These are phyloP conservation scores for Dryobota labecula DNA, from an alignment of 2,888 invertebrate species.

Conservation along the genomic window DNA sequence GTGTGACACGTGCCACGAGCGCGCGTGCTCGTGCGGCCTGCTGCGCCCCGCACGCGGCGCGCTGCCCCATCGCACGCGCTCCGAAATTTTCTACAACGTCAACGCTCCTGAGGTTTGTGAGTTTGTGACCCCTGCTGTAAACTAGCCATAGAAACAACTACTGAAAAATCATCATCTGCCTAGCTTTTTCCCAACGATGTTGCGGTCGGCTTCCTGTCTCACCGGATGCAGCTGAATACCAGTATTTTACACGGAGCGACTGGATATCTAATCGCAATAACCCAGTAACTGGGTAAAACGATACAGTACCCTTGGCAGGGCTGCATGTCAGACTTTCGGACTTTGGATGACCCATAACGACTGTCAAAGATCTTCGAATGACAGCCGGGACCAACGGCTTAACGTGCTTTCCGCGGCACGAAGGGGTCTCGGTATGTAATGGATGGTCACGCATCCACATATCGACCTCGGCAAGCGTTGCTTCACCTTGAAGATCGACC, in stretches of 20 bases:
- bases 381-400: not conserved
- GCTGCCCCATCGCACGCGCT: conserved; percentile 50
- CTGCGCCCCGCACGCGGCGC: conserved; percentile 73
- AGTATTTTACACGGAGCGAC: not conserved
- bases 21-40: conserved; percentile 74
- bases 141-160: not conserved
- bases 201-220: not conserved
- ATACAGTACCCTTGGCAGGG: not conserved
- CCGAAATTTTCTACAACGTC: conserved; percentile 68
- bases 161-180: not conserved
- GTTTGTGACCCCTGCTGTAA: conserved; percentile 58
- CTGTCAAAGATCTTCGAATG: not conserved
- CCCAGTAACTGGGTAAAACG: not conserved
- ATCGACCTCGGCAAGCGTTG: not conserved
- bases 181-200: not conserved
- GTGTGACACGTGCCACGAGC: conserved; percentile 71
- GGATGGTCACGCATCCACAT: not conserved
- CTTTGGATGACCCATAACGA: not conserved
- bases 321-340: not conserved
- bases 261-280: not conserved
- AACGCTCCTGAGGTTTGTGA: conserved; percentile 73
- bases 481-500: not conserved
- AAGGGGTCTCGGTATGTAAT: not conserved
- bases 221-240: not conserved
- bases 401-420: not conserved